Percentiles rank a stretch among this genome's conserved stretches.
phyloP scores from a whole-genome alignment of 2,797 vertebrate species.

The Todus mexicanus region DNA sequence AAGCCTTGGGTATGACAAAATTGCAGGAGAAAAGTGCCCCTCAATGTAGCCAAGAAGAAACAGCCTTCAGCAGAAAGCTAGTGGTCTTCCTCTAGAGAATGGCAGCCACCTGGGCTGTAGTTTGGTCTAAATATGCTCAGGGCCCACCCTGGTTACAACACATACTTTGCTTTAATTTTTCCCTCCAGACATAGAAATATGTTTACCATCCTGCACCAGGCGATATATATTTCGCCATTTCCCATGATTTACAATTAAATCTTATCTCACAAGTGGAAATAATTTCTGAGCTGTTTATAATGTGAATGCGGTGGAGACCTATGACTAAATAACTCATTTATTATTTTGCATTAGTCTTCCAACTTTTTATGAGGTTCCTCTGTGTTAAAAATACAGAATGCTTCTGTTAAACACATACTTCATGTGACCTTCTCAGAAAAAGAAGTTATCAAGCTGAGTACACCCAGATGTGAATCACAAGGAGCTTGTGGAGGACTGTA shows the following conservation, averaged over 20 bases:
- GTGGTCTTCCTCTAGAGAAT: background rate
- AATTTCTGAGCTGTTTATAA: conserved; percentile 16
- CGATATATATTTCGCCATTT: conserved; percentile 33
- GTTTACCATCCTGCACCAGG: conserved; percentile 33
- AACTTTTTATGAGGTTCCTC: conserved; percentile 30
- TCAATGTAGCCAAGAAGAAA: background rate
- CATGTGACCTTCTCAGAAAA: conserved; percentile 24
- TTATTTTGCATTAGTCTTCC: conserved; percentile 45
- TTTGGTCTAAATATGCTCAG: background rate
- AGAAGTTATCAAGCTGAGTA: background rate
- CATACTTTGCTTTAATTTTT: conserved; percentile 28
- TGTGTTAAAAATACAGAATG: conserved; percentile 9
- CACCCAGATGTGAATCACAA: conserved; percentile 43
- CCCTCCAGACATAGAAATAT: conserved; percentile 40
- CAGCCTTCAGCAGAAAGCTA: conserved; percentile 11
- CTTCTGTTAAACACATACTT: conserved; percentile 30
- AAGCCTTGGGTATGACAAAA: conserved; percentile 19
- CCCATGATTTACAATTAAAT: conserved; percentile 39
- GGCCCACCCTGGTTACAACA: background rate
- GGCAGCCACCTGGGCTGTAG: background rate
- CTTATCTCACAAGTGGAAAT: conserved; percentile 20
- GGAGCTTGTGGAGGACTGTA: background rate
- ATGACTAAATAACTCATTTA: conserved; percentile 60
- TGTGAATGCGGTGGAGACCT: background rate
- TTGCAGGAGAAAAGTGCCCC: background rate